Conservation (phyloP, 2,888 invertebrate genomes). For the Leuctra nigra region DNA sequence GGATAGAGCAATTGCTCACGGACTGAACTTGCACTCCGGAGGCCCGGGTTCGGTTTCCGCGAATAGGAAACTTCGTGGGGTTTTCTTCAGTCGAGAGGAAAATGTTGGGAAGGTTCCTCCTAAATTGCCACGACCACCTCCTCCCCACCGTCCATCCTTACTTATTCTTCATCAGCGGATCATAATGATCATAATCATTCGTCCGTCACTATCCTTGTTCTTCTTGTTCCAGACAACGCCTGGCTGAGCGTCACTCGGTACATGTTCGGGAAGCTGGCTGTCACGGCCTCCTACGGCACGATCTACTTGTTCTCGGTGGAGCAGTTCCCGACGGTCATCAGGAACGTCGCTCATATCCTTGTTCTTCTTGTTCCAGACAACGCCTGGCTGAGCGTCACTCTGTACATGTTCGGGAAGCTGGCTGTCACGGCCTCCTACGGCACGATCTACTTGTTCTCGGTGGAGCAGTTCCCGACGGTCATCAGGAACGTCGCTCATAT, state of each 20-base stretch:
- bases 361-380: conserved; percentile 31
- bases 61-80: too few species aligned
- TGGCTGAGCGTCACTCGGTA: conserved; percentile 33
- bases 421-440: conserved; percentile 36
- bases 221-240: conserved; percentile 29
- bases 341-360: too few species aligned
- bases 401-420: conserved; percentile 37
- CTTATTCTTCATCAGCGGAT: too few species aligned
- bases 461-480: conserved; percentile 36
- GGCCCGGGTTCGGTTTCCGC: too few species aligned
- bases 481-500: conserved; percentile 35
- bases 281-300: conserved; percentile 36
- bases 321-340: conserved; percentile 35
- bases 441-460: conserved; percentile 34
- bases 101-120: too few species aligned
- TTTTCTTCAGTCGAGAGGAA: too few species aligned
- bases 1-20: too few species aligned
- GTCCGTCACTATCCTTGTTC: too few species aligned
- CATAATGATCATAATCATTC: too few species aligned
- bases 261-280: conserved; percentile 37
- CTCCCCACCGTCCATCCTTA: too few species aligned
- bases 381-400: conserved; percentile 31
- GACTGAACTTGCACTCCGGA: too few species aligned
- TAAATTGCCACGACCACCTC: too few species aligned
- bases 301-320: conserved; percentile 35